phyloP scores from a whole-genome alignment of 2,888 invertebrate species.

The Glyphotaelius pellucidus region DNA sequence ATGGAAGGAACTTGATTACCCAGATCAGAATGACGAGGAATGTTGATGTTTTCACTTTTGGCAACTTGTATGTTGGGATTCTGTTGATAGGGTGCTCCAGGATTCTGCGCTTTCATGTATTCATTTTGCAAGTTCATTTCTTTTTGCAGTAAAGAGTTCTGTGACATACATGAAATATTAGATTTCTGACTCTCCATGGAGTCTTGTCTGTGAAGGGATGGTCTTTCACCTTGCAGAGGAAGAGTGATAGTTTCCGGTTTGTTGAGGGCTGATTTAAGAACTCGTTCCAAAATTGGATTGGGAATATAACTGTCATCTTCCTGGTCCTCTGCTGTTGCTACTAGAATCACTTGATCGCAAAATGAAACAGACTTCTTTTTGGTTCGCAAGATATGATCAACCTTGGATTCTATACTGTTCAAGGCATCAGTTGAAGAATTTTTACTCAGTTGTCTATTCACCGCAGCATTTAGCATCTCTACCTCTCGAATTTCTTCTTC shows the following conservation, averaged over 20 bases:
- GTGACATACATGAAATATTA: slow-evolving; percentile 75
- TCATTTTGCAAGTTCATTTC: slow-evolving; percentile 70
- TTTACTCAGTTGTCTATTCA: slow-evolving; percentile 71
- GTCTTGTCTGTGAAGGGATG: slow-evolving; percentile 75
- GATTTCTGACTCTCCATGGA: slow-evolving; percentile 77
- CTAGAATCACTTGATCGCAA: slow-evolving; percentile 94
- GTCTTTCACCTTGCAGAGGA: slow-evolving; percentile 75
- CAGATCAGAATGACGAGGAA: slow-evolving; percentile 67
- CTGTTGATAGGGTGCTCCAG: slow-evolving; percentile 61
- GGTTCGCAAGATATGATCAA: slow-evolving; percentile 78
- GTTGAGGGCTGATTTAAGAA: slow-evolving; percentile 88
- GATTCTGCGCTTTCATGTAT: slow-evolving; percentile 71
- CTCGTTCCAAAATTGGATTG: slow-evolving; percentile 92
- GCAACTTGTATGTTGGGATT: slow-evolving; percentile 65
- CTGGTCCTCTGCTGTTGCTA: slow-evolving; percentile 94
- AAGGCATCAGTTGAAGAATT: slow-evolving; percentile 73
- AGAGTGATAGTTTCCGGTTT: slow-evolving; percentile 81
- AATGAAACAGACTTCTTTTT: slow-evolving; percentile 97
- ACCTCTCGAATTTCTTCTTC: slow-evolving; percentile 78
- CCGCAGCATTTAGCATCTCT: slow-evolving; percentile 77
- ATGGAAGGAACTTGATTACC: slow-evolving; percentile 50
- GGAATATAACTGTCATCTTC: slow-evolving; percentile 94
- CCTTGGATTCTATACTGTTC: slow-evolving; percentile 68
- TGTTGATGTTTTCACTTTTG: slow-evolving; percentile 72
- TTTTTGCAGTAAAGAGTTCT: slow-evolving; percentile 72